Percentiles rank a stretch among this genome's conserved stretches.
Evolutionary conservation across 2,888 invertebrate species (phyloP).

Genomic region (Physocephala rufipes): DNA sequence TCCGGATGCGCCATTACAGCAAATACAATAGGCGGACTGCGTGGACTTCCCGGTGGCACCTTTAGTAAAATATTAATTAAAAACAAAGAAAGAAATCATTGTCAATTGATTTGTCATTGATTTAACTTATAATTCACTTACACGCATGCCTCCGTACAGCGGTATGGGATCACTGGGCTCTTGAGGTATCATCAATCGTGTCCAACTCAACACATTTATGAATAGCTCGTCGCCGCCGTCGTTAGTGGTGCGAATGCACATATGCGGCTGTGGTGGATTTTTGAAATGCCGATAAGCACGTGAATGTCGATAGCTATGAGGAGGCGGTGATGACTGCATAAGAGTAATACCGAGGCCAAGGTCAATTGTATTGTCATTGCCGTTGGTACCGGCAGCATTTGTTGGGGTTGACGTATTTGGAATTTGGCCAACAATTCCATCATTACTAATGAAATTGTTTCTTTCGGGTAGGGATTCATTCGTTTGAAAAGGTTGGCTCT

Average conservation of each 20-base stretch:
- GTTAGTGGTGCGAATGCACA: conserved; percentile 74
- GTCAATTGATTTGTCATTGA: too few relatives aligned
- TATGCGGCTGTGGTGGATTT: conserved; percentile 79
- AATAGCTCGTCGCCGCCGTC: conserved; percentile 68
- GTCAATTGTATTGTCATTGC: conserved; percentile 15
- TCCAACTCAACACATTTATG: conserved; percentile 79
- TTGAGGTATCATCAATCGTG: conserved; percentile 75
- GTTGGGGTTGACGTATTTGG: conserved; percentile 20
- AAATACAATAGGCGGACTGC: conserved; percentile 73
- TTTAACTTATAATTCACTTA: conserved; percentile 51
- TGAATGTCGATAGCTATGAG: conserved; percentile 70
- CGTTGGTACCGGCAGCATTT: conserved; percentile 25
- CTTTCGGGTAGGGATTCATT: conserved; percentile 20
- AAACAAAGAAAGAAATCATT: too few relatives aligned
- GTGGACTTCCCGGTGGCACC: conserved; percentile 72
- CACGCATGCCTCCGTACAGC: conserved; percentile 78
- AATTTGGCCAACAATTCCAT: conserved; percentile 13
- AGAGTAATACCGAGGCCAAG: conserved; percentile 40
- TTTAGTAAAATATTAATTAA: conserved; percentile 3
- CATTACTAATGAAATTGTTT: conserved; percentile 16
- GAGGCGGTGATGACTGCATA: conserved; percentile 67
- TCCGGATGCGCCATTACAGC: conserved; percentile 80
- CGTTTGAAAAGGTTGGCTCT: conserved; percentile 21
- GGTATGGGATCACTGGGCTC: conserved; percentile 75
- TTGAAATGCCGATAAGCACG: conserved; percentile 75